These are phyloP conservation scores for Cochlearius cochlearius DNA, from an alignment of 2,113 vertebrate species.

Conservation along the genomic window DNA sequence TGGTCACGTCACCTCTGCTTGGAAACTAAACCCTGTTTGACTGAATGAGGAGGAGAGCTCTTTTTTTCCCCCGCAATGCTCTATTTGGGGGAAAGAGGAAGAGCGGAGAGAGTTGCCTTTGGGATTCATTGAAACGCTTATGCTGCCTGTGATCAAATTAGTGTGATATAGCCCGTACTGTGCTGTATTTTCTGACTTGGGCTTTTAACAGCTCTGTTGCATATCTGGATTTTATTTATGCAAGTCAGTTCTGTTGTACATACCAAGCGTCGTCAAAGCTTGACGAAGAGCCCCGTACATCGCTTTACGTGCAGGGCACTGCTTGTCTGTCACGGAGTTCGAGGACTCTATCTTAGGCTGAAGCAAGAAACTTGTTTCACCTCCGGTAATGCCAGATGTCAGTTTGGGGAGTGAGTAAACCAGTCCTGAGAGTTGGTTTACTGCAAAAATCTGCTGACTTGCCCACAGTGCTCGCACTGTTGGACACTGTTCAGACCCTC, in stretches of 20 bases:
- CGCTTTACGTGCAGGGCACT: accelerated
- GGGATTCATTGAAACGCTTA: background rate
- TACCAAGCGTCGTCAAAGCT: background rate
- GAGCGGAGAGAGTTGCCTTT: background rate
- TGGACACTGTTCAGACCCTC: background rate
- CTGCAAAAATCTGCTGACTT: background rate
- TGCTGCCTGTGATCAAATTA: background rate
- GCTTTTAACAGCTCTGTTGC: background rate
- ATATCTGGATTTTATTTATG: background rate
- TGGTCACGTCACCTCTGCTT: background rate
- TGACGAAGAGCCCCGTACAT: accelerated
- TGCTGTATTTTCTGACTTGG: background rate
- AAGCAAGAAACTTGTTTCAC: background rate
- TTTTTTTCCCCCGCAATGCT: background rate
- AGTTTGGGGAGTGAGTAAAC: background rate
- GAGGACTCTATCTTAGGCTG: background rate
- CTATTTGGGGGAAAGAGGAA: background rate
- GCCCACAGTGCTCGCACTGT: background rate
- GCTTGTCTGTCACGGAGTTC: background rate
- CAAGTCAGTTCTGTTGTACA: background rate
- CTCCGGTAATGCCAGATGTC: background rate
- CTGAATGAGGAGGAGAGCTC: background rate
- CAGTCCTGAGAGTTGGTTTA: background rate
- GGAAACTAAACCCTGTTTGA: background rate
- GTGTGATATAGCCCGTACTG: background rate